phyloP scores from a whole-genome alignment of 2,888 invertebrate species.

The Scaptodrosophila latifasciaeformis region DNA sequence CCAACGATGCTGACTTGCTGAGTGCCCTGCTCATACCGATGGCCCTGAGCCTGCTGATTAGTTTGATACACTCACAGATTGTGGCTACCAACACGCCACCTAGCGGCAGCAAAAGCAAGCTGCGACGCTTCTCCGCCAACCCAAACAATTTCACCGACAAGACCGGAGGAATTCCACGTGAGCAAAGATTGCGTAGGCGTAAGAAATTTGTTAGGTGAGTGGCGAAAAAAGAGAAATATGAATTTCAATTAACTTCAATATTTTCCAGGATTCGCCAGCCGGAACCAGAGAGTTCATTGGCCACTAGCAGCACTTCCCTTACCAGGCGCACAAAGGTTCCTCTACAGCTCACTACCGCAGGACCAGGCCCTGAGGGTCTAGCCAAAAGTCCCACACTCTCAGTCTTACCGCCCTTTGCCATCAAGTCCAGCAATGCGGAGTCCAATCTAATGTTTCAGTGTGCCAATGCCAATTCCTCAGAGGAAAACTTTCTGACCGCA shows the following conservation, averaged over 20 bases:
- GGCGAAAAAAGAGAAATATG: not conserved
- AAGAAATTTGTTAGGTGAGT: slow-evolving; percentile 72
- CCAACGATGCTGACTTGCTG: slow-evolving; percentile 78
- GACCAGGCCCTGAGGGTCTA: slow-evolving; percentile 26
- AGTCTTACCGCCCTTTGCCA: slow-evolving; percentile 7
- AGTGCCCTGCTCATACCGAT: slow-evolving; percentile 84
- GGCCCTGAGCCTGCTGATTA: slow-evolving; percentile 83
- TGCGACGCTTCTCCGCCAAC: slow-evolving; percentile 66
- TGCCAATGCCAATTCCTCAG: slow-evolving; percentile 22
- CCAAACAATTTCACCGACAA: slow-evolving; percentile 41
- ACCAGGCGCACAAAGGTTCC: slow-evolving; percentile 29
- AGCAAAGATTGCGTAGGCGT: slow-evolving; percentile 62
- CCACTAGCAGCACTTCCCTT: slow-evolving; percentile 39
- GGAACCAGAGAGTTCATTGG: slow-evolving; percentile 47
- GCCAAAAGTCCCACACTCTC: slow-evolving; percentile 14
- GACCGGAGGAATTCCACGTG: slow-evolving; percentile 40
- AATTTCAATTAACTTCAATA: not conserved
- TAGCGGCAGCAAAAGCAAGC: slow-evolving; percentile 59
- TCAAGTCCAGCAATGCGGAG: slow-evolving; percentile 8
- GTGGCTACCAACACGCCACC: slow-evolving; percentile 79
- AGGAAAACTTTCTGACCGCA: slow-evolving; percentile 39
- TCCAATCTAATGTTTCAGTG: slow-evolving; percentile 12
- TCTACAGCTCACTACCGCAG: slow-evolving; percentile 6
- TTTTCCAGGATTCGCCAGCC: slow-evolving; percentile 56
- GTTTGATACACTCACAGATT: slow-evolving; percentile 88